Evolutionary conservation across 2,797 vertebrate species (phyloP).

Genomic region (Potorous gilbertii): DNA sequence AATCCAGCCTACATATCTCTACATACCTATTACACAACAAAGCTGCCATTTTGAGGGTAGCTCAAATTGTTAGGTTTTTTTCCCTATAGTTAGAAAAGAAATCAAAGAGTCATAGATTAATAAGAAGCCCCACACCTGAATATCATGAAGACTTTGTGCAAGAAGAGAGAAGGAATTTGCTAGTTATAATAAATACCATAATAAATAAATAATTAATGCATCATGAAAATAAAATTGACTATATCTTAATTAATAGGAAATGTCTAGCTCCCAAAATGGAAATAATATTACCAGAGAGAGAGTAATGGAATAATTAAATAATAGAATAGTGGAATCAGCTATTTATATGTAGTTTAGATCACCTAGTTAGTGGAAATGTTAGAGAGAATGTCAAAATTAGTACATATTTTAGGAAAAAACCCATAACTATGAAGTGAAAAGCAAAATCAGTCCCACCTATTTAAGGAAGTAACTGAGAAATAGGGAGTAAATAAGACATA

Average conservation of each 20-base stretch:
- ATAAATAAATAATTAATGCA: background rate
- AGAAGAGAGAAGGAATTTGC: background rate
- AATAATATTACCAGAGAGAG: background rate
- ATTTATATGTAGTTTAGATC: background rate
- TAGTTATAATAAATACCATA: background rate
- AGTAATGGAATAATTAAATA: background rate
- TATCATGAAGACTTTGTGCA: background rate
- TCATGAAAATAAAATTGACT: background rate
- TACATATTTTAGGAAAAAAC: background rate
- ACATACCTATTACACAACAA: too few species aligned
- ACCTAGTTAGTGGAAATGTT: background rate
- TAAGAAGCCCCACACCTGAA: background rate
- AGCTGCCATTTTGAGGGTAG: background rate
- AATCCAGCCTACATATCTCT: background rate
- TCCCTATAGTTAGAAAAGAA: background rate
- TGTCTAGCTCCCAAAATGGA: background rate
- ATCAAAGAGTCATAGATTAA: background rate
- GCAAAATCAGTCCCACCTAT: too few species aligned
- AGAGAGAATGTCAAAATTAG: background rate
- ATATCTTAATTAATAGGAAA: background rate
- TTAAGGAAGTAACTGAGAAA: too few species aligned
- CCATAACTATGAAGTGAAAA: background rate
- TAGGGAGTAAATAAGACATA: too few species aligned
- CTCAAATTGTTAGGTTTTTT: background rate
- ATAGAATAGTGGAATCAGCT: background rate